Conservation (phyloP, 2,888 invertebrate genomes). For the Leucophenga montana region DNA sequence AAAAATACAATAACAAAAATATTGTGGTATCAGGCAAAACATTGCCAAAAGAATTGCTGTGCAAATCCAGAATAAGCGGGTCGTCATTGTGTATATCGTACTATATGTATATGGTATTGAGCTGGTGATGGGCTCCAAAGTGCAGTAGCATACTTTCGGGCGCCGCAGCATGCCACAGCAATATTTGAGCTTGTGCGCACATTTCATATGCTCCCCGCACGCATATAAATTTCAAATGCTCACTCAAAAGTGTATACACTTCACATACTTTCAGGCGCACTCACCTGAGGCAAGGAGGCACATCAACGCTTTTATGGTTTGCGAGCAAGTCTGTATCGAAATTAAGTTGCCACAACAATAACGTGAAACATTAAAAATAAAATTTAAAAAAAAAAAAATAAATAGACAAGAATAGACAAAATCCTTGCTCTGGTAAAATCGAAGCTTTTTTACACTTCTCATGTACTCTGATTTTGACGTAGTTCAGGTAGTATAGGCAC, state of each 20-base stretch:
- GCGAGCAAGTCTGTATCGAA: background rate
- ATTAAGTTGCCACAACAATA: slow-evolving; percentile 7
- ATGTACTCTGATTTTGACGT: too few relatives aligned
- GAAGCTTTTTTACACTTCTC: too few relatives aligned
- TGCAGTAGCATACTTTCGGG: too few relatives aligned
- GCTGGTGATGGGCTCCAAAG: too few relatives aligned
- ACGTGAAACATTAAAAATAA: background rate
- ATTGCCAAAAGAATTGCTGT: slow-evolving; percentile 58
- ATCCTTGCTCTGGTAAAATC: too few relatives aligned
- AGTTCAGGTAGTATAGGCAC: too few relatives aligned
- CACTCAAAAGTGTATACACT: background rate
- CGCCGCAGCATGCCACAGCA: too few relatives aligned
- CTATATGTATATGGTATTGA: too few relatives aligned
- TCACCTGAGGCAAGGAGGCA: background rate
- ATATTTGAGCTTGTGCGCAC: background rate
- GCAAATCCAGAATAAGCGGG: slow-evolving; percentile 50
- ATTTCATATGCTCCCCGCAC: slow-evolving; percentile 7
- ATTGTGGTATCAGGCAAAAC: slow-evolving; percentile 41
- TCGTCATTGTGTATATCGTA: background rate
- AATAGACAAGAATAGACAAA: too few relatives aligned
- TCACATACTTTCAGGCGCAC: background rate
- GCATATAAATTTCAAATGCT: slow-evolving; percentile 15
- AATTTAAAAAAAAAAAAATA: too few relatives aligned
- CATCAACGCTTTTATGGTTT: too few relatives aligned
- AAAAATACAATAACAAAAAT: slow-evolving; percentile 17